Base-by-base conservation (phyloP, 2,113 vertebrate genomes). In the Lophotis ruficrista region DNA sequence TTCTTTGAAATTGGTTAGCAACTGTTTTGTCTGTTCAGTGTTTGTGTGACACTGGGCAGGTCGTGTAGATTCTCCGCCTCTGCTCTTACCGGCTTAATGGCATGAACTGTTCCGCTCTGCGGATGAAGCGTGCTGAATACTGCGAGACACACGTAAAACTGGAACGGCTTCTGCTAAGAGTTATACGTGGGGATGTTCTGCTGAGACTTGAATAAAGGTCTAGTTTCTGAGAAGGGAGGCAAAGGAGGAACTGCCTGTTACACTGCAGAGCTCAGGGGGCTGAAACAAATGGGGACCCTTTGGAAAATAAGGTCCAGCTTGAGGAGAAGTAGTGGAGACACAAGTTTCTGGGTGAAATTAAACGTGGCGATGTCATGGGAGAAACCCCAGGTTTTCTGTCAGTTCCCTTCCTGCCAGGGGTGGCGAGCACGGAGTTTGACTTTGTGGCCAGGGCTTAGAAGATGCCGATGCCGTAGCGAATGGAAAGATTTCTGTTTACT, bases 401-500 rank as follows among this genome's bases (percentile, higher is more conserved):
- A 6, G 19, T 78, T 93, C 50, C 31, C 43, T 73, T 83, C 45
- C 30, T 72, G 21, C 47, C 56, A 5, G 47, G 47, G 47, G 47
- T 57, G 57, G 57, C 54, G 47, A 73, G 78, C 19, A 2, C 22
- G 54, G 51, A 21, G 65, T 11, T 23, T 25, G 66, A 30, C 45
- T 85, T 33, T 18, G 23, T 53, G 47, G 68, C 18, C 23, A 4
- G 64, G 7, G 6, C 76, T 30, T 57, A 65, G 77, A 48, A 91
- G 82, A 60, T 68, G 83, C 54, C 94, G 91, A 54, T 31, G 41
- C 69, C 37, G 56, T 28, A 85, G 82, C 78, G 61, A 50, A 83
- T 76, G 73, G 89, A 93, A 88, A 83, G 90, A 76, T 76, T 91
- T 83, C 57, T 96, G 90, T 96, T 91, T 93, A 76, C 94, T 93